These are phyloP conservation scores for Drosophila macrospina DNA, from an alignment of 2,888 invertebrate genomes.

Conservation along the genomic window DNA sequence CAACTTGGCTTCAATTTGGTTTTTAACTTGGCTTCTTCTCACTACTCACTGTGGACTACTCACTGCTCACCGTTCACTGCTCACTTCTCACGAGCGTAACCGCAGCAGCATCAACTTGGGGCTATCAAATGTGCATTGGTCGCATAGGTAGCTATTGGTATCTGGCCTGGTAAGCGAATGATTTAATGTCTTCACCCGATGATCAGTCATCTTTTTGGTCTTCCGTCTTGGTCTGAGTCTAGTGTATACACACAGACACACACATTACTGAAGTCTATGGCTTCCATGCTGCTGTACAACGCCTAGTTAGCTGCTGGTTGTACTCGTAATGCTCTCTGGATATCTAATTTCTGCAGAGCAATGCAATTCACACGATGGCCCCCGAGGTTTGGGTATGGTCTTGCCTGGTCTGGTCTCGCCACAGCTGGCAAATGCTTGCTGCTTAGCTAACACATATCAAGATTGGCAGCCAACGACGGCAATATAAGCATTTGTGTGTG, in stretches of 20 bases:
- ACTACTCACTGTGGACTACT: too few species aligned
- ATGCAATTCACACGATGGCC: slow-evolving; percentile 68
- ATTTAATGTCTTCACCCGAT: slow-evolving; percentile 73
- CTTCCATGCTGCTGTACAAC: slow-evolving; percentile 52
- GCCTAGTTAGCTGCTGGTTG: slow-evolving; percentile 40
- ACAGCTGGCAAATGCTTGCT: slow-evolving; percentile 40
- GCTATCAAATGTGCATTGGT: slow-evolving; percentile 51
- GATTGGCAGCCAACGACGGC: slow-evolving; percentile 34
- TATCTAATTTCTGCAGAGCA: slow-evolving; percentile 69
- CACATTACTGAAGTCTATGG: slow-evolving; percentile 42
- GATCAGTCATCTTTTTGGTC: slow-evolving; percentile 62
- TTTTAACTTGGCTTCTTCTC: slow-evolving; percentile 14
- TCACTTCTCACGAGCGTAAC: slow-evolving; percentile 71
- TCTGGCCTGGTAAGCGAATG: slow-evolving; percentile 49
- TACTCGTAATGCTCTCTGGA: slow-evolving; percentile 36
- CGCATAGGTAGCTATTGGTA: slow-evolving; percentile 23
- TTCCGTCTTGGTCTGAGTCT: slow-evolving; percentile 4
- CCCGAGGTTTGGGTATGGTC: not conserved
- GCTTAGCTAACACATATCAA: slow-evolving; percentile 54
- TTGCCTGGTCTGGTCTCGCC: not conserved
- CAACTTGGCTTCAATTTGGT: slow-evolving; percentile 12
- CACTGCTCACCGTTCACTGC: not conserved
- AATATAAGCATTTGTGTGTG: too few species aligned
- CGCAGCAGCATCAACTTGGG: slow-evolving; percentile 49
- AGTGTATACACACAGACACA: slow-evolving; percentile 1